phyloP scores from a whole-genome alignment of 2,113 vertebrate genomes.

The Sebastes fasciatus region DNA sequence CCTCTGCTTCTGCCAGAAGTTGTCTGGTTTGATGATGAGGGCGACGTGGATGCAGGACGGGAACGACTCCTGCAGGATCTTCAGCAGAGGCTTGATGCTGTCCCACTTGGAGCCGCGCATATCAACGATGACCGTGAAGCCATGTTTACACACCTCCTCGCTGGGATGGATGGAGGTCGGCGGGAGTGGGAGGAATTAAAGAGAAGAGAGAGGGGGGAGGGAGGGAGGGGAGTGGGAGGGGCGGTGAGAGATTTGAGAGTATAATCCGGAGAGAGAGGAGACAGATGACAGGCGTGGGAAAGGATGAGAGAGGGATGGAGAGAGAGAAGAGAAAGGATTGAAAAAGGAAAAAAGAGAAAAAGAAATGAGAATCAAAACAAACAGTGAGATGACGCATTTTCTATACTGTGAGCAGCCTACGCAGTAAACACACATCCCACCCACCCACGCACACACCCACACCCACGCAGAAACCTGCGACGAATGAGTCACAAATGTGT shows the following conservation, averaged over 20 bases:
- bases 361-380: slow-evolving; percentile 62
- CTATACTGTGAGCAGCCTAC: slow-evolving; percentile 69
- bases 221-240: slow-evolving; percentile 32
- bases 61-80: slow-evolving; percentile 98
- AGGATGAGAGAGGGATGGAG: slow-evolving; percentile 59
- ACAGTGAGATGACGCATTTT: slow-evolving; percentile 74
- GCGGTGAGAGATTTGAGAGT: slow-evolving; percentile 41
- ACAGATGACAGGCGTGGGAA: slow-evolving; percentile 70
- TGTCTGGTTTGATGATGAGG: slow-evolving; percentile 99
- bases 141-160: slow-evolving; percentile 98
- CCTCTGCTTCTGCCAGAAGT: slow-evolving; percentile 99
- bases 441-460: slow-evolving; percentile 14
- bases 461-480: slow-evolving; percentile 45
- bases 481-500: slow-evolving; percentile 37
- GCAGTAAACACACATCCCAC: slow-evolving; percentile 59
- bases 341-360: slow-evolving; percentile 4
- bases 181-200: slow-evolving; percentile 60
- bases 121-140: slow-evolving; percentile 99
- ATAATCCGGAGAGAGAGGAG: slow-evolving; percentile 22
- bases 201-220: slow-evolving; percentile 8
- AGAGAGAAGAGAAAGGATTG: background rate
- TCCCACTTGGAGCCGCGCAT: slow-evolving; percentile 99
- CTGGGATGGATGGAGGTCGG: slow-evolving; percentile 78
- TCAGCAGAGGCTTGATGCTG: slow-evolving; percentile 98
- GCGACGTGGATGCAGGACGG: slow-evolving; percentile 98